Evolutionary conservation across 2,113 vertebrate genomes (phyloP).

Genomic region (Trochalopteron elliotii): DNA sequence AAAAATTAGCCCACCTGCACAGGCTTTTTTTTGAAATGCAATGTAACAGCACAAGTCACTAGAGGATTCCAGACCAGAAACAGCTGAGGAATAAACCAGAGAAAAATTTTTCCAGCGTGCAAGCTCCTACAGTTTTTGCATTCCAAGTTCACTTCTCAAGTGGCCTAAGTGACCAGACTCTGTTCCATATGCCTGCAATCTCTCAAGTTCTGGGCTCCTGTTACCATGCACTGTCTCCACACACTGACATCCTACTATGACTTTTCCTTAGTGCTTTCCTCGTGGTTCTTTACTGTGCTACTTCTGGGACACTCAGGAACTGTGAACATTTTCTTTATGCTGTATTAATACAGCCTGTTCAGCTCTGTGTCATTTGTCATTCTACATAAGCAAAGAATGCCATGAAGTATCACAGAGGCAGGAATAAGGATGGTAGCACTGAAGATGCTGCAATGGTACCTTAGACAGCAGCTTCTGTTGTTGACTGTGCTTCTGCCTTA

Average conservation of each 20-base stretch:
- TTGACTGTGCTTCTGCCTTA: conserved; percentile 72
- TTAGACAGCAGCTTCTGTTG: conserved; percentile 75
- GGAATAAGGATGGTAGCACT: conserved; percentile 41
- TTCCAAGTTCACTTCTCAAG: too few species aligned
- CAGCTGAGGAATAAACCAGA: too few species aligned
- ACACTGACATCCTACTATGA: not conserved
- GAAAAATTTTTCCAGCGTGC: too few species aligned
- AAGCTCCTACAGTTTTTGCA: too few species aligned
- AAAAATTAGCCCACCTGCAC: too few species aligned
- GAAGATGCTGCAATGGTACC: conserved; percentile 63
- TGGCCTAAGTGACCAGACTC: too few species aligned
- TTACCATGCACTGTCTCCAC: conserved; percentile 3
- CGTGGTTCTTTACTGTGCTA: conserved; percentile 16
- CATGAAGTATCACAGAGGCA: conserved; percentile 24
- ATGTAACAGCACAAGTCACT: too few species aligned
- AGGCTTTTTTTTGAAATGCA: too few species aligned
- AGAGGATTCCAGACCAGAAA: too few species aligned
- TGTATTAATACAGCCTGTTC: conserved; percentile 40
- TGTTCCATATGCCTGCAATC: too few species aligned
- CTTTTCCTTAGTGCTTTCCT: not conserved
- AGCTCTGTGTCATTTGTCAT: conserved; percentile 61
- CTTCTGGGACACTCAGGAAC: conserved; percentile 39
- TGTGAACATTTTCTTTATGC: conserved; percentile 13
- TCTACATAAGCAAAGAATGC: conserved; percentile 58
- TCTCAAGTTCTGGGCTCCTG: not conserved